A percentile compares a stretch with the other conserved stretches of the same genome.
phyloP scores from a whole-genome alignment of 2,113 vertebrate genomes.

The Trichechus manatus region DNA sequence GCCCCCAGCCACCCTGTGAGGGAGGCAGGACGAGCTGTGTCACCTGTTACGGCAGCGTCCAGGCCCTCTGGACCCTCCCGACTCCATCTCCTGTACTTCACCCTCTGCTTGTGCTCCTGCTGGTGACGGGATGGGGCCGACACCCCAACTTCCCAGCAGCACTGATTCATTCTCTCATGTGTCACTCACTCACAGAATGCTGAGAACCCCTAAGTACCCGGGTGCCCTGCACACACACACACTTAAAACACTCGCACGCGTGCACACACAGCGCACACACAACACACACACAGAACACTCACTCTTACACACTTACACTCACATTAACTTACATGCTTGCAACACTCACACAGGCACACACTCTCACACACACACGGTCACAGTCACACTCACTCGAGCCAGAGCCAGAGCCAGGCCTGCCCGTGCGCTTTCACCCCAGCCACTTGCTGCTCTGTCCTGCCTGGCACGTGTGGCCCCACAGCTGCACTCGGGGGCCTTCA shows the following conservation, averaged over 20 bases:
- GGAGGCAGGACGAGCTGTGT: neutral
- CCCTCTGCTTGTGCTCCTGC: neutral
- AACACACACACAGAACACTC: neutral
- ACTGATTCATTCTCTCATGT: neutral
- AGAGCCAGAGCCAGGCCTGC: neutral
- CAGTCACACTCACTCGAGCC: rapidly evolving
- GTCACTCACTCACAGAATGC: neutral
- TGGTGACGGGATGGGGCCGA: neutral
- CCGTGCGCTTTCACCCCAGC: neutral
- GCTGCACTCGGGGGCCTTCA: neutral
- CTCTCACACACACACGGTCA: neutral
- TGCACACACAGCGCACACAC: neutral
- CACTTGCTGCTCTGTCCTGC: no score
- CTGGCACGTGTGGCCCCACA: neutral
- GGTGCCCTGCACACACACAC: neutral
- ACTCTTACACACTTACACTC: no score
- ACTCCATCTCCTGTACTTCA: neutral
- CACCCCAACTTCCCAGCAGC: neutral
- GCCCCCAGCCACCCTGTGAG: neutral
- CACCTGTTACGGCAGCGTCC: neutral
- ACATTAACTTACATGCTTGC: neutral
- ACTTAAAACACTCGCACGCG: neutral
- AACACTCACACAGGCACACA: neutral
- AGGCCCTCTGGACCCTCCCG: neutral
- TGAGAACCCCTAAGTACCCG: no score